Evolutionary conservation across 2,797 vertebrate species (phyloP).

Genomic region (Fratercula arctica): DNA sequence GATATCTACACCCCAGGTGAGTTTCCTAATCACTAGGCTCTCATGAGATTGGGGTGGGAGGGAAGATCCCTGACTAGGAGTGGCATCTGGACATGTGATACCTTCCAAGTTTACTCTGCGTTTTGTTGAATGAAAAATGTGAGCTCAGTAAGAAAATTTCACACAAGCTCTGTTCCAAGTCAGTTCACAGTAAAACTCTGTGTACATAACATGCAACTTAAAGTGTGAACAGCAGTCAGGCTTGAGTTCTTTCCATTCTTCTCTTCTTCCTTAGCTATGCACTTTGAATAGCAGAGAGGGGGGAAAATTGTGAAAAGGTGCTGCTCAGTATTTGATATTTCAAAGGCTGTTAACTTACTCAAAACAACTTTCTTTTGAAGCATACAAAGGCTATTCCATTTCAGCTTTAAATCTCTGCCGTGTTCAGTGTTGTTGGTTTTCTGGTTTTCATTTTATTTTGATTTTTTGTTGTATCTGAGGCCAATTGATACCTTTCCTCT

Average conservation of each 20-base stretch:
- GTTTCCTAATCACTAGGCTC: neutral
- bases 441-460: neutral
- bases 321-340: neutral
- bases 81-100: neutral
- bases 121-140: neutral
- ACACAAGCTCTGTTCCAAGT: neutral
- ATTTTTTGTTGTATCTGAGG: neutral
- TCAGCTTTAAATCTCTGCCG: neutral
- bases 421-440: neutral
- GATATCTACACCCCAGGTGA: neutral
- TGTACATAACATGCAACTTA: neutral
- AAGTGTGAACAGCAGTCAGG: neutral
- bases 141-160: neutral
- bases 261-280: neutral
- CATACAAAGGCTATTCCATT: neutral
- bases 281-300: neutral
- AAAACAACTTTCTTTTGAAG: neutral
- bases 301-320: neutral
- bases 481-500: neutral
- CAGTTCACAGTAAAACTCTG: neutral
- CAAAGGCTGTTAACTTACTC: neutral
- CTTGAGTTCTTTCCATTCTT: constrained; percentile 23
- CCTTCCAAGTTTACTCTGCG: neutral
- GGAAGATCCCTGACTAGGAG: neutral
- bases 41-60: neutral